Conservation (phyloP, 2,113 vertebrate genomes). For the Rhombomys opimus region DNA sequence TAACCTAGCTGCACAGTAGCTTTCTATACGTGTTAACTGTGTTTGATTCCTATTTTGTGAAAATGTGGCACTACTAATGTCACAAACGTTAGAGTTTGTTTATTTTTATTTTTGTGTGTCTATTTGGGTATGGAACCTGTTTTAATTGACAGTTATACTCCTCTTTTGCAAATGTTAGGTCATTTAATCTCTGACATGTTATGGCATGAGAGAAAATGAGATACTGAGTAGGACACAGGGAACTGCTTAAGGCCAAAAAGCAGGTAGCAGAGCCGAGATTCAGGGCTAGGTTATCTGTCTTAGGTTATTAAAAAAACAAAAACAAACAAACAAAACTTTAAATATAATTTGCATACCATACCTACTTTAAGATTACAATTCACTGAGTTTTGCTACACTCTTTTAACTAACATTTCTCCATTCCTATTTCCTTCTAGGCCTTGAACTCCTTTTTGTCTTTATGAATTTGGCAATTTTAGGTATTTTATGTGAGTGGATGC, state of each 20-base stretch:
- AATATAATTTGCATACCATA: background rate
- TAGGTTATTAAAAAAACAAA: background rate
- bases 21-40: background rate
- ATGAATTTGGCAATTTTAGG: background rate
- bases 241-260: background rate
- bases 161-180: background rate
- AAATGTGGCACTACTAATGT: background rate
- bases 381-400: background rate
- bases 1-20: background rate
- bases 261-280: background rate
- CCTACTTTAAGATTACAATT: background rate
- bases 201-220: background rate
- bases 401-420: background rate
- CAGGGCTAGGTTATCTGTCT: background rate
- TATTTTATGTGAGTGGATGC: background rate
- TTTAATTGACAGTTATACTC: background rate
- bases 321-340: background rate
- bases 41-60: slow-evolving; percentile 5
- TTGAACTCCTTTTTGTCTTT: background rate
- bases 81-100: slow-evolving; percentile 15
- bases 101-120: background rate
- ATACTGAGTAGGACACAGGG: background rate
- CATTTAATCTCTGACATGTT: background rate
- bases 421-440: background rate
- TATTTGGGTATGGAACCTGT: background rate